These are phyloP conservation scores for Hemitrygon akajei DNA, from an alignment of 2,797 vertebrate genomes.

Conservation along the genomic window DNA sequence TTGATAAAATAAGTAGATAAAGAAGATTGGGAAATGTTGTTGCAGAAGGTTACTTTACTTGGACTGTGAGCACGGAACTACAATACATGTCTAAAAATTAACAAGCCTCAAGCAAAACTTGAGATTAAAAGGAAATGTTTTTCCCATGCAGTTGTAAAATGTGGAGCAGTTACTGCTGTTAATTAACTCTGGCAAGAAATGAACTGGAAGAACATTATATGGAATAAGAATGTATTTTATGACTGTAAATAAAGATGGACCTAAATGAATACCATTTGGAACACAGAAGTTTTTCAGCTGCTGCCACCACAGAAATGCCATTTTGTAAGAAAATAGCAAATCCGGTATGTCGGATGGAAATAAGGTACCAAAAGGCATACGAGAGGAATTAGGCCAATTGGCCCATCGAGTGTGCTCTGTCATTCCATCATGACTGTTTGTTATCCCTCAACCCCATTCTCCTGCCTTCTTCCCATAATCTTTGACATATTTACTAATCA, in stretches of 20 bases:
- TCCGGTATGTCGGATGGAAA: neutral
- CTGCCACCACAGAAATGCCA: neutral
- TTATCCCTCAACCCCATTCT: too few relatives aligned
- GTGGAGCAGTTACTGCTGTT: neutral
- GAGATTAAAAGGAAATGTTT: conserved; percentile 27
- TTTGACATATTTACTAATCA: too few relatives aligned
- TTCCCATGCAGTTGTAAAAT: conserved; percentile 10
- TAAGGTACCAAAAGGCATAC: too few relatives aligned
- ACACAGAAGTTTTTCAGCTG: neutral
- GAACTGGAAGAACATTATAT: neutral
- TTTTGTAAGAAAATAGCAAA: neutral
- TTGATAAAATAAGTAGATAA: conserved; percentile 47
- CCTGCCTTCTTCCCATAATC: too few relatives aligned
- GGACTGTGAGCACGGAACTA: neutral
- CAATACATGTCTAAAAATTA: conserved; percentile 17
- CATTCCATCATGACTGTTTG: too few relatives aligned
- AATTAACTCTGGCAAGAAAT: neutral
- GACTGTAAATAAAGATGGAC: neutral
- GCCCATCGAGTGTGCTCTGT: too few relatives aligned
- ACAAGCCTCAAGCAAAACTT: conserved; percentile 22
- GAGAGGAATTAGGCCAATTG: too few relatives aligned
- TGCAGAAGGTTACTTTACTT: neutral
- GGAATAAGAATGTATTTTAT: neutral
- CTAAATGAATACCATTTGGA: conserved; percentile 10
- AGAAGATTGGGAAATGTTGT: conserved; percentile 31